Evolutionary conservation across 1,140 invertebrate genomes (phyloP).

Genomic region (Drosophila sechellia): DNA sequence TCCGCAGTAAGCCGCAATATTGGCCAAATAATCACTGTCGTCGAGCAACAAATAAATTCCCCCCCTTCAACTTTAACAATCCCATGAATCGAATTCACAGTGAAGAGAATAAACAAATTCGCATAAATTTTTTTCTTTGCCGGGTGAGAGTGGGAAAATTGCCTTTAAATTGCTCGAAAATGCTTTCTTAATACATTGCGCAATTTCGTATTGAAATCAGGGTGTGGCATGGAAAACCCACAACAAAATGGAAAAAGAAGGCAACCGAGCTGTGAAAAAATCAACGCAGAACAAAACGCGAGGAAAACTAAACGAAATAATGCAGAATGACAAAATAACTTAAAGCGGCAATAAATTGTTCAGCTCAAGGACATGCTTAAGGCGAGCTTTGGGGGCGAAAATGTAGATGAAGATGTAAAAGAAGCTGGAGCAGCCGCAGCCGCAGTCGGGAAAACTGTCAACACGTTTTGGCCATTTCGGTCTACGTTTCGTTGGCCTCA

Average conservation of each 20-base stretch:
- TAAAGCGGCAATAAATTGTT: slow-evolving; percentile 62
- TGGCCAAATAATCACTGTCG: slow-evolving; percentile 47
- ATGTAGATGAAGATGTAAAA: background rate
- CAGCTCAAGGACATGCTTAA: slow-evolving; percentile 65
- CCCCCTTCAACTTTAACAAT: slow-evolving; percentile 7
- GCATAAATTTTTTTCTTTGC: slow-evolving; percentile 26
- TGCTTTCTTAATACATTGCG: slow-evolving; percentile 65
- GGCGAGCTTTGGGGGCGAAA: slow-evolving; percentile 8
- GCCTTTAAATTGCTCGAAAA: slow-evolving; percentile 63
- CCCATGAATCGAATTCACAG: slow-evolving; percentile 4
- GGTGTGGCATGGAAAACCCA: slow-evolving; percentile 16
- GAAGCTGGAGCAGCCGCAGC: slow-evolving; percentile 16
- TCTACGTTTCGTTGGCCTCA: slow-evolving; percentile 41
- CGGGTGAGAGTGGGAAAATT: slow-evolving; percentile 27
- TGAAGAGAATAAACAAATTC: slow-evolving; percentile 40
- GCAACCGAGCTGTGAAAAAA: background rate
- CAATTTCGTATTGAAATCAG: slow-evolving; percentile 55
- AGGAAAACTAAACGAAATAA: slow-evolving; percentile 57
- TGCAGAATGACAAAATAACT: slow-evolving; percentile 67
- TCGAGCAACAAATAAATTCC: slow-evolving; percentile 21
- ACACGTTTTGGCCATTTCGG: slow-evolving; percentile 62
- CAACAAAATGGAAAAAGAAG: no score
- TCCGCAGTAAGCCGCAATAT: slow-evolving; percentile 47
- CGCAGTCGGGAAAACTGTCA: slow-evolving; percentile 48
- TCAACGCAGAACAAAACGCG: slow-evolving; percentile 7